Evolutionary conservation across 30 jellyfish, hydroid and myxozoan species (phyloP).

Genomic region (Aurelia sp.): DNA sequence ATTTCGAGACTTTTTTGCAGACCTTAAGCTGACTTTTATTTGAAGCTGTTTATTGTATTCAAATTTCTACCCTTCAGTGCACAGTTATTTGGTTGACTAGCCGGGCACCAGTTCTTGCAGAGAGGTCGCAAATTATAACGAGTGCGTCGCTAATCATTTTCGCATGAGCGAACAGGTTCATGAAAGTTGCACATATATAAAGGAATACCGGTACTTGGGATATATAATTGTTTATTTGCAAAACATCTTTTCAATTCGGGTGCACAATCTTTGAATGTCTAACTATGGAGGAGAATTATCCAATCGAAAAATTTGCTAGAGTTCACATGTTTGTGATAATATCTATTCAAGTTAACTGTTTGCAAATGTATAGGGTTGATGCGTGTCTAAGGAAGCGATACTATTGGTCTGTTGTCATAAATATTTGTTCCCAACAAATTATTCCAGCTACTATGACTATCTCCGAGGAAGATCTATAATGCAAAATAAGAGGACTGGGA

Average conservation of each 20-base stretch:
- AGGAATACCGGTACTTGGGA: slow-evolving; percentile 40
- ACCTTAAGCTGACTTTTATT: slow-evolving; percentile 11
- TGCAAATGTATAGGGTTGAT: too few species aligned
- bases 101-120: slow-evolving; percentile 27
- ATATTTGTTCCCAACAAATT: too few species aligned
- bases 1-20: not conserved
- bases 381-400: too few species aligned
- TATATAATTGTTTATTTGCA: slow-evolving; percentile 21
- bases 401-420: too few species aligned
- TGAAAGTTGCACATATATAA: slow-evolving; percentile 33
- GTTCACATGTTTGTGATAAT: not conserved
- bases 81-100: slow-evolving; percentile 61
- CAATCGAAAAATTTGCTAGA: not conserved
- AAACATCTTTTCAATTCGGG: slow-evolving; percentile 28
- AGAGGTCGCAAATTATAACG: slow-evolving; percentile 50
- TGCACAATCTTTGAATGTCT: slow-evolving; percentile 23
- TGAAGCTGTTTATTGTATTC: slow-evolving; percentile 34
- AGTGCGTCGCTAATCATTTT: slow-evolving; percentile 56
- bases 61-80: slow-evolving; percentile 40
- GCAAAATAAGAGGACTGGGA: too few species aligned
- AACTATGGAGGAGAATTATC: slow-evolving; percentile 36
- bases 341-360: not conserved
- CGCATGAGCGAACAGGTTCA: slow-evolving; percentile 64
- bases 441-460: too few species aligned
- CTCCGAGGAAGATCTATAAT: too few species aligned